Evolutionary conservation across 1,140 invertebrate genomes (phyloP), one percentile per base, ranked within the genome.

Genomic region (Habropoda laboriosa): DNA sequence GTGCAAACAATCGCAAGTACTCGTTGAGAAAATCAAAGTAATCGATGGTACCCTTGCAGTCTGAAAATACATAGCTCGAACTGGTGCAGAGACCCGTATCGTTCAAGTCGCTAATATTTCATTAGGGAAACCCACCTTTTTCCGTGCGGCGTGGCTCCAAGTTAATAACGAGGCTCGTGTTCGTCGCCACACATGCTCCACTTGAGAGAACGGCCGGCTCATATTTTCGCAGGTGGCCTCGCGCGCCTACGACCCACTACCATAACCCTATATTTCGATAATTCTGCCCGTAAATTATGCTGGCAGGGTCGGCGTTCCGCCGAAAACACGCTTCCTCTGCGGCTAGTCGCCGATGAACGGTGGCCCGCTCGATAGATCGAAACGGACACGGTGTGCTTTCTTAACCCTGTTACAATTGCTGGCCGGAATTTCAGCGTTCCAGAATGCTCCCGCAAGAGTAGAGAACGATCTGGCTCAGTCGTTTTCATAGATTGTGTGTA

Each of bases 41-140:
- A n/a, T n/a, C n/a, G n/a, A n/a, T n/a, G n/a, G n/a, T n/a, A n/a
- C n/a, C n/a, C n/a, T n/a, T n/a, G n/a, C n/a, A n/a, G n/a, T n/a
- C n/a, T n/a, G n/a, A n/a, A n/a, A 80, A 82, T 80, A 71, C 72
- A 21, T 47, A 38, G 55, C 51, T 72, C 68, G 82, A 86, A 72
- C 70, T 60, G 57, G 40, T 55, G 24, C 24, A 32, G 60, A 82
- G 76, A 76, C 55, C 53, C 63, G 51, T 80, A 85, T 86, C 83
- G 57, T 76, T 40, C 61, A 27, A 66, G 66, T 86, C 80, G 72
- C 85, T 86, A 86, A 86, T 85, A 86, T 86, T 86, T 86, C 85
- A 86, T 86, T 85, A 85, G 73, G 40, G 38, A 58, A 80, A 30
- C 67, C 58, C 51, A 47, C 53, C 40, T 75, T 82, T 79, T 76